Base-by-base conservation (phyloP, 2,888 invertebrate genomes). In the Exephanes ischioxanthus region DNA sequence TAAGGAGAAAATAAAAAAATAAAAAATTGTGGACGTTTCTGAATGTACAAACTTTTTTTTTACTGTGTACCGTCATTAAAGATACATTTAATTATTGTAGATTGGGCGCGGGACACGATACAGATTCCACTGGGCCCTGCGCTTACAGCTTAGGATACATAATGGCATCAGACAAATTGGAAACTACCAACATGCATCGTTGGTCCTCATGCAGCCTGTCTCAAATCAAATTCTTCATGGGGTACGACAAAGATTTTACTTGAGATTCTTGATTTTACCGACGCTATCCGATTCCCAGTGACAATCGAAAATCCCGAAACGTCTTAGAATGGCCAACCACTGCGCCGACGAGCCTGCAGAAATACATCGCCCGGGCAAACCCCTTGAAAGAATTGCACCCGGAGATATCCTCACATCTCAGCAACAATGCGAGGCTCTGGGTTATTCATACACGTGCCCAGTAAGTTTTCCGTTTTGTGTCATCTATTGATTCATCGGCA, bases 161-260 rank as follows among this genome's bases (percentile, higher is more conserved):
- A 37, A 58, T 72, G 72, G 33, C 72, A 19, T 37, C 55, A 0
- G 41, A n/a, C 1, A n/a, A 53, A n/a, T 19, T 3, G 51, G 16
- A 33, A 1, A 71, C 58, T 14, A 5, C 3, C 5, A 55, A 58
- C 5, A 22, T 33, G 33, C 37, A 55, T 3, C n/a, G 19, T 9
- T 72, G 72, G 72, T 72, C 72, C 6, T 1, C 22, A 3, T 72
- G 72, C 22, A 72, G 72, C 16, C 33, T 19, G 2, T n/a, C 19
- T 11, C 16, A 14, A 3, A 55, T 72, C 7, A 37, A 53, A 33
- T 1, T 6, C 1, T 22, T 37, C 11, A 19, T 72, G 2, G 48
- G 72, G 72, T 72, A 41, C 1, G 14, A 1, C 3, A 37, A 19
- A 37, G 22, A 72, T 14, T 22, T 41, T 7, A 70, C 2, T 51